A percentile compares a stretch with the other conserved stretches of the same genome.
Conservation (phyloP, 2,113 vertebrate species). For the Puntigrus tetrazona region DNA sequence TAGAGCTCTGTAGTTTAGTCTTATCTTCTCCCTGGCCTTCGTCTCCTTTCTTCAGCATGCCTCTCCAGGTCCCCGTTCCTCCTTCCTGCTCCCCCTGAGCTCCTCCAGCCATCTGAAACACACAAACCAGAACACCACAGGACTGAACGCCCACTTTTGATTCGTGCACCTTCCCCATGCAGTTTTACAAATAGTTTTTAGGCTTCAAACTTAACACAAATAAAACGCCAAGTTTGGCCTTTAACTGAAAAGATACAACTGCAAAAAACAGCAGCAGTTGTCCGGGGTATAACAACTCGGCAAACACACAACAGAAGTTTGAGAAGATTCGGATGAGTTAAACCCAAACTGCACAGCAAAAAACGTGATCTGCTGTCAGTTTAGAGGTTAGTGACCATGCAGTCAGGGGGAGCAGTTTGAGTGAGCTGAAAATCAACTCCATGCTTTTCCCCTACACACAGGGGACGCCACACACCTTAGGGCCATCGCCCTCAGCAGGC, state of each 20-base stretch:
- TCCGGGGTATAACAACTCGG: not conserved
- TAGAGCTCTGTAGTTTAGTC: conserved; percentile 61
- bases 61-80: conserved; percentile 89
- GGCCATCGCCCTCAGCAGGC: conserved; percentile 82
- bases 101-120: conserved; percentile 41
- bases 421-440: conserved; percentile 20
- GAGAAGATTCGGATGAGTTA: not conserved
- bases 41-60: conserved; percentile 90
- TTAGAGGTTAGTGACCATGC: conserved; percentile 22
- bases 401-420: not conserved
- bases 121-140: not conserved
- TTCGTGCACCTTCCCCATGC: not conserved
- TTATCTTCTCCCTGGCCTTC: conserved; percentile 80
- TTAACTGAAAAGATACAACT: not conserved
- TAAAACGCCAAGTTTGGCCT: not conserved
- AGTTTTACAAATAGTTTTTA: not conserved
- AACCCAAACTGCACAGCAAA: conserved; percentile 7
- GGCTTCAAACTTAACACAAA: not conserved
- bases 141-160: not conserved
- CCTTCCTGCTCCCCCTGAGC: conserved; percentile 81
- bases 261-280: not conserved
- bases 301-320: not conserved
- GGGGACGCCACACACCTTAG: conserved; percentile 83
- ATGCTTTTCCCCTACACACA: conserved; percentile 78
- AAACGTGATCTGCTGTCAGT: not conserved